phyloP scores from a whole-genome alignment of 2,797 vertebrate genomes.

The Erethizon dorsatum region DNA sequence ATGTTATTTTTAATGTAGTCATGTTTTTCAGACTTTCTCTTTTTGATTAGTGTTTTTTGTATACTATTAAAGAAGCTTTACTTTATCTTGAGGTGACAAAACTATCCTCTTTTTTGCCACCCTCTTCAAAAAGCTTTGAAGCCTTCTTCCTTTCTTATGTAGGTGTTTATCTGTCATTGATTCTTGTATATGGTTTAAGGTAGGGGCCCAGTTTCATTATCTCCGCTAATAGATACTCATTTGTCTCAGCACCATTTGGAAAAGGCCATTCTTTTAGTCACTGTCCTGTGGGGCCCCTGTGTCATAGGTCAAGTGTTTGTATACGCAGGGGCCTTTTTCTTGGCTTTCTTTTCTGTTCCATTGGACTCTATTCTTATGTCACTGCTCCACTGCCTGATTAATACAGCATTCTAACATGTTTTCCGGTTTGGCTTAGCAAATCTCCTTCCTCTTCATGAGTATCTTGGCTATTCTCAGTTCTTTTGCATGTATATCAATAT shows the following conservation, averaged over 20 bases:
- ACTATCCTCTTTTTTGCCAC: neutral
- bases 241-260: neutral
- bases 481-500: conserved; percentile 47
- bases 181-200: neutral
- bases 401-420: neutral
- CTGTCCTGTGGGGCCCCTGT: neutral
- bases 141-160: neutral
- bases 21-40: neutral
- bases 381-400: neutral
- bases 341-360: neutral
- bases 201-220: neutral
- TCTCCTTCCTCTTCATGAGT: neutral
- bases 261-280: neutral
- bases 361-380: neutral
- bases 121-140: conserved; percentile 11
- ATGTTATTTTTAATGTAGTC: conserved; percentile 47
- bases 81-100: conserved; percentile 48
- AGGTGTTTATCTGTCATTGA: neutral
- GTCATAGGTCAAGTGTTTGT: neutral
- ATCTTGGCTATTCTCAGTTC: neutral
- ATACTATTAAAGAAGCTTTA: conserved; percentile 41
- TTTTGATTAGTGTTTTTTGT: conserved; percentile 34
- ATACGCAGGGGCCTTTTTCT: neutral
- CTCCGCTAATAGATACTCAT: neutral
- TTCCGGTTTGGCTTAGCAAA: conserved; percentile 27